Conservation (phyloP, 2,888 invertebrate species). For the Diachrysia chrysitis region DNA sequence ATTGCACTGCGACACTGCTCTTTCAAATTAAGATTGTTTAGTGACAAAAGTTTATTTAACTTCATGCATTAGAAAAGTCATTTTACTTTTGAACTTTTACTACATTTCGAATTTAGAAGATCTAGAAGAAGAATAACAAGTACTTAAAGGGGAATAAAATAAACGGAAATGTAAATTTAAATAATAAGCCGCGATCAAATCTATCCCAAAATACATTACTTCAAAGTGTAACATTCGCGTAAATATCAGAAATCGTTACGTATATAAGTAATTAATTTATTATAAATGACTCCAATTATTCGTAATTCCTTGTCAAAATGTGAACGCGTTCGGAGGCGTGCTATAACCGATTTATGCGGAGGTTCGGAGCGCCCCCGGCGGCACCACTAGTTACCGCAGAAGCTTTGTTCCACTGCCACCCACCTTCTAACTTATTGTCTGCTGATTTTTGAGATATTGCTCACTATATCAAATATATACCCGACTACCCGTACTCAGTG, state of each 20-base stretch:
- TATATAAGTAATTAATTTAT: neutral
- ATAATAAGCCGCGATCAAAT: neutral
- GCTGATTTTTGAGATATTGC: constrained; percentile 57
- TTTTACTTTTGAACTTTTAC: constrained; percentile 1
- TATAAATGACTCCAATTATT: neutral
- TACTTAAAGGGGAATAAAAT: no score
- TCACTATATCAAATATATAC: constrained; percentile 53
- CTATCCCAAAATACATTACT: neutral
- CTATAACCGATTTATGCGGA: constrained; percentile 59
- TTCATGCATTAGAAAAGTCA: neutral
- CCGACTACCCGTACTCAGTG: constrained; percentile 27
- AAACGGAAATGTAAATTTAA: neutral
- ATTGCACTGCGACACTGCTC: neutral
- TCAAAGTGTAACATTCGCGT: neutral
- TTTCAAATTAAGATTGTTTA: constrained; percentile 4
- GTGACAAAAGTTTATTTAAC: neutral
- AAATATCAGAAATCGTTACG: neutral
- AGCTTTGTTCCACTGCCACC: constrained; percentile 57
- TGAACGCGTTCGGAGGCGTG: constrained; percentile 51
- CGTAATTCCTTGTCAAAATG: constrained; percentile 17
- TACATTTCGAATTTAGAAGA: no score
- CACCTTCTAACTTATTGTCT: constrained; percentile 54
- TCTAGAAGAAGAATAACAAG: no score
- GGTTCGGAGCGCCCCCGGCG: constrained; percentile 44
- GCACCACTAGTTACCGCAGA: constrained; percentile 57